Evolutionary conservation across 2,113 vertebrate genomes (phyloP).

Genomic region (Cheirogaleus medius): DNA sequence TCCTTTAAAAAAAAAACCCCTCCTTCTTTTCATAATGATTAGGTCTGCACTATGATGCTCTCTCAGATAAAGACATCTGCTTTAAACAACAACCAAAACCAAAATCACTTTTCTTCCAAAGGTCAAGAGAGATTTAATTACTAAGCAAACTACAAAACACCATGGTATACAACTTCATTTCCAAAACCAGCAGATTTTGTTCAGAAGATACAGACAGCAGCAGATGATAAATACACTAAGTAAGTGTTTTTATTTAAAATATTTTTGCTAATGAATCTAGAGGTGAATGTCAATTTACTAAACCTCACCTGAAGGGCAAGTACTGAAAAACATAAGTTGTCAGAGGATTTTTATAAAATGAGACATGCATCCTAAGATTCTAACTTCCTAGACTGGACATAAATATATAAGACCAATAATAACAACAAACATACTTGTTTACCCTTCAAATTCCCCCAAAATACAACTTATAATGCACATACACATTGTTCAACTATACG

Average conservation of each 20-base stretch:
- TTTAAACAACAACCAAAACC: slow-evolving; percentile 42
- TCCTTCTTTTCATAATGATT: slow-evolving; percentile 11
- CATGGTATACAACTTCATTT: not conserved
- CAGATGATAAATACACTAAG: not conserved
- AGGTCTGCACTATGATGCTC: not conserved
- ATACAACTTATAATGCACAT: not conserved
- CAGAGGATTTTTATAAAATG: not conserved
- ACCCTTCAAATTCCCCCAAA: not conserved
- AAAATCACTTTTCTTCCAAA: slow-evolving; percentile 41
- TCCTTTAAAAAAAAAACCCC: fast-evolving
- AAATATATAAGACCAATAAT: not conserved
- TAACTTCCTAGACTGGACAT: not conserved
- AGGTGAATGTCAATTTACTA: not conserved
- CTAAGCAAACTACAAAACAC: slow-evolving; percentile 28
- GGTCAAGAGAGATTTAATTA: slow-evolving; percentile 38
- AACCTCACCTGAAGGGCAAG: not conserved
- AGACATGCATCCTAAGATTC: not conserved
- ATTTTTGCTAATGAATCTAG: not conserved
- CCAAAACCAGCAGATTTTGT: slow-evolving; percentile 27
- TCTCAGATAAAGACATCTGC: not conserved
- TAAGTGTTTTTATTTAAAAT: slow-evolving; percentile 2
- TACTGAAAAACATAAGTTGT: not conserved
- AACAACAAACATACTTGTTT: not conserved
- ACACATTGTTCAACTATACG: not conserved
- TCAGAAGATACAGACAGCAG: not conserved